These are phyloP conservation scores for Macrotis lagotis DNA, from an alignment of 2,113 vertebrate genomes.

Conservation along the genomic window DNA sequence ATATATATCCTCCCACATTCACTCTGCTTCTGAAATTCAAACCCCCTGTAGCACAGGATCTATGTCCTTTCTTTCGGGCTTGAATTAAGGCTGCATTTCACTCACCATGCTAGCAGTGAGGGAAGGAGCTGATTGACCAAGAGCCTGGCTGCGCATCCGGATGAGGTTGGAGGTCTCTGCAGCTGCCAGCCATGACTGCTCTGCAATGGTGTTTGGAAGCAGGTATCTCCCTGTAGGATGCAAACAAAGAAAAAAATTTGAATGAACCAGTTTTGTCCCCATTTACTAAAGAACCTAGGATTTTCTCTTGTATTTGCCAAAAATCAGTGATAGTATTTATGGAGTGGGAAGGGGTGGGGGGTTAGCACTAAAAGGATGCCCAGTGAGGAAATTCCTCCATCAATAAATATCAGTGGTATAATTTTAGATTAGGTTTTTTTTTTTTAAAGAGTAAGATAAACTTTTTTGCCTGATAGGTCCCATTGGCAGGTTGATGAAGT, in stretches of 20 bases:
- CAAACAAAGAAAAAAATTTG: constrained; percentile 59
- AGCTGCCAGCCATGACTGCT: constrained; percentile 83
- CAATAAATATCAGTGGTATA: neutral
- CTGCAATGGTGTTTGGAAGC: constrained; percentile 84
- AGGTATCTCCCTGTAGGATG: constrained; percentile 92
- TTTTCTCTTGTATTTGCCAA: neutral
- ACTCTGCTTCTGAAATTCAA: neutral
- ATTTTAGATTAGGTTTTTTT: neutral
- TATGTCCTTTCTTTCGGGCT: neutral
- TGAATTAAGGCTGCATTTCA: constrained; percentile 50
- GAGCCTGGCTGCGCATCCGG: constrained; percentile 91
- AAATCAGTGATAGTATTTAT: neutral
- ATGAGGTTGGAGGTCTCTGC: constrained; percentile 92
- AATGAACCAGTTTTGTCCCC: neutral
- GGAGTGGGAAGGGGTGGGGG: no score
- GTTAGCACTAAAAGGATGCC: neutral
- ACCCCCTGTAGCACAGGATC: neutral
- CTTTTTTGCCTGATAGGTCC: neutral
- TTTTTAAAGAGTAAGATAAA: neutral
- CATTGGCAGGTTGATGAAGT: neutral
- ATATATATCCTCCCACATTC: neutral
- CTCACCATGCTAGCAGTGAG: constrained; percentile 92
- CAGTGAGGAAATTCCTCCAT: neutral
- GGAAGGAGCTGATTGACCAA: constrained; percentile 95
- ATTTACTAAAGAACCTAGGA: neutral